Conservation (phyloP, 2,888 invertebrate genomes). For the Exocentrus adspersus region DNA sequence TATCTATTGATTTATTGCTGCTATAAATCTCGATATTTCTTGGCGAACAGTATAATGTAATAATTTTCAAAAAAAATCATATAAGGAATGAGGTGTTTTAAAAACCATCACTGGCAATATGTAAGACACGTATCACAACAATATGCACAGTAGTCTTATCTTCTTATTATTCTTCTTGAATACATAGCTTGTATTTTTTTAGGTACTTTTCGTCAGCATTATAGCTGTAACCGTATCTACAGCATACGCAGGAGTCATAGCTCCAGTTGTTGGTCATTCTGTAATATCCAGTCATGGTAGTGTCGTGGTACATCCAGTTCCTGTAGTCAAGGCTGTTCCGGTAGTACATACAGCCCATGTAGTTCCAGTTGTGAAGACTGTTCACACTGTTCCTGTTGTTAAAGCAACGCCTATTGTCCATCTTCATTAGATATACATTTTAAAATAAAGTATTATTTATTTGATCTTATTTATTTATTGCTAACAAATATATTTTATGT, state of each 20-base stretch:
- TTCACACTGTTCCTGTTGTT: conserved; percentile 17
- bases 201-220: conserved; percentile 66
- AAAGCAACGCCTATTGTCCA: conserved; percentile 16
- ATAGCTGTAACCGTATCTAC: conserved; percentile 67
- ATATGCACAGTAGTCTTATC: too few relatives aligned
- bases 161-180: too few relatives aligned
- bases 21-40: too few relatives aligned
- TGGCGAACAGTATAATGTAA: too few relatives aligned
- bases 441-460: background rate
- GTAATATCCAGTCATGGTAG: conserved; percentile 31
- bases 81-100: too few relatives aligned
- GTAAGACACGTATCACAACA: too few relatives aligned
- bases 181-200: conserved; percentile 38
- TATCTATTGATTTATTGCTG: too few relatives aligned
- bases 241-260: conserved; percentile 51
- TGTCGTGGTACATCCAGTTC: conserved; percentile 49
- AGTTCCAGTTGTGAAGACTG: conserved; percentile 20
- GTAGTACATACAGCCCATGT: conserved; percentile 26
- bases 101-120: too few relatives aligned
- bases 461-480: background rate
- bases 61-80: too few relatives aligned
- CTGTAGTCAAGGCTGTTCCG: conserved; percentile 16
- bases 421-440: background rate
- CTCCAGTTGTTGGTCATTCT: conserved; percentile 34
- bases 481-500: background rate